phyloP scores from a whole-genome alignment of 2,797 vertebrate species.

The Typhlichthys subterraneus region DNA sequence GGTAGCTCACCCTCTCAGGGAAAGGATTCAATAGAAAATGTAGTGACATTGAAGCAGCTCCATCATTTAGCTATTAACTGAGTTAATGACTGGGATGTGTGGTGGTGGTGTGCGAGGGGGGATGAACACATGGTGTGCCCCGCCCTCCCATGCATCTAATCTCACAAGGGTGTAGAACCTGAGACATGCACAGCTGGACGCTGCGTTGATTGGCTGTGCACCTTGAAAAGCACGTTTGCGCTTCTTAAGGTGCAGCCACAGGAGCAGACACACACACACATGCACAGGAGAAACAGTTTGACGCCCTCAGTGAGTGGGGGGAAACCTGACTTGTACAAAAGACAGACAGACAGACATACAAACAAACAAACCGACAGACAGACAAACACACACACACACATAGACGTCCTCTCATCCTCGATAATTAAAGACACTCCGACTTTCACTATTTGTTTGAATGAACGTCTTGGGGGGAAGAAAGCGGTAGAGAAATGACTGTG shows the following conservation, averaged over 20 bases:
- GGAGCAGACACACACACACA: not conserved
- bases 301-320: too few relatives aligned
- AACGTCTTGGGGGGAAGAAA: constrained; percentile 14
- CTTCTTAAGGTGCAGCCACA: not conserved
- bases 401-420: constrained; percentile 1
- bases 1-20: not conserved
- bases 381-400: not conserved
- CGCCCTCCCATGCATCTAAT: constrained; percentile 24
- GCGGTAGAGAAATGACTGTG: constrained; percentile 12
- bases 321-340: not conserved
- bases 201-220: constrained; percentile 20
- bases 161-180: constrained; percentile 25
- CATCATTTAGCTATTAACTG: constrained; percentile 30
- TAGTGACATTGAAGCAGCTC: constrained; percentile 12
- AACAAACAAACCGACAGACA: not conserved
- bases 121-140: constrained; percentile 3
- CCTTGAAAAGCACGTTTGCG: constrained; percentile 14
- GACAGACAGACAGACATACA: not conserved
- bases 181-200: constrained; percentile 24
- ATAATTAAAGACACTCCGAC: constrained; percentile 20
- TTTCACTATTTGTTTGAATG: constrained; percentile 20
- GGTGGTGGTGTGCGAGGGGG: constrained; percentile 1
- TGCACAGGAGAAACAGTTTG: too few relatives aligned
- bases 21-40: constrained; percentile 11
- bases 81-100: constrained; percentile 10